Percentiles rank a stretch among this genome's conserved stretches.
Conservation (phyloP, 2,113 vertebrate species). For the Xyliphius kryptos region DNA sequence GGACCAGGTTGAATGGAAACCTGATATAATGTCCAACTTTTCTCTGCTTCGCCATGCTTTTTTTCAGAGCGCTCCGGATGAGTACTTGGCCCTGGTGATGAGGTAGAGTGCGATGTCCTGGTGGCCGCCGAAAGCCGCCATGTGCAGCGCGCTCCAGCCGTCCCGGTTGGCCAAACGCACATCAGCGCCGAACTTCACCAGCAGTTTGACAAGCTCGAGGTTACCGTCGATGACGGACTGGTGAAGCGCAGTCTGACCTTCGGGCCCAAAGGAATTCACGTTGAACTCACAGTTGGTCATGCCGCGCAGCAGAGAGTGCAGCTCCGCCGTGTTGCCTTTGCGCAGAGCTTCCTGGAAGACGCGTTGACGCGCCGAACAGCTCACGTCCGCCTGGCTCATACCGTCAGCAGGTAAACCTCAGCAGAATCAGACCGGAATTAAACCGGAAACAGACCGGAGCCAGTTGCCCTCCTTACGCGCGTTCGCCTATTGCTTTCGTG, state of each 20-base stretch:
- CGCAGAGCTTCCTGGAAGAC: constrained; percentile 81
- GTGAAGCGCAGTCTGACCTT: constrained; percentile 81
- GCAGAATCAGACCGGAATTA: too few species aligned
- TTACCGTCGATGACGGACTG: constrained; percentile 82
- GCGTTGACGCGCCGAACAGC: constrained; percentile 69
- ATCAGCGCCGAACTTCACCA: constrained; percentile 82
- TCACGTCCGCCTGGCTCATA: constrained; percentile 57
- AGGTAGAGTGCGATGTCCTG: constrained; percentile 86
- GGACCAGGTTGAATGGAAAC: background rate
- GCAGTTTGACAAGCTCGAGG: constrained; percentile 79
- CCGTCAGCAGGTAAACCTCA: constrained; percentile 33
- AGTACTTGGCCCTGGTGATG: constrained; percentile 81
- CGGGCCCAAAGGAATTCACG: constrained; percentile 80
- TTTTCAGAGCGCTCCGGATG: constrained; percentile 67
- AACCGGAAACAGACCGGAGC: too few species aligned
- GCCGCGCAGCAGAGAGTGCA: constrained; percentile 76
- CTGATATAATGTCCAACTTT: background rate
- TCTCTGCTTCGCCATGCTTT: constrained; percentile 1
- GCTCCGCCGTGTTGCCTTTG: constrained; percentile 74
- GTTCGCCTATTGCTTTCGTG: too few species aligned
- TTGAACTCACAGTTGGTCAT: constrained; percentile 81
- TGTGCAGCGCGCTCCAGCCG: constrained; percentile 84
- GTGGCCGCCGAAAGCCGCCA: constrained; percentile 80
- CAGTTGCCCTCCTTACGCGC: too few species aligned
- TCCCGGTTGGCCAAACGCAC: constrained; percentile 79